Percentiles rank a stretch among this genome's conserved stretches.
These are phyloP conservation scores for Lasioglossum zephyrum DNA, from an alignment of 2,888 invertebrate genomes.

Conservation along the genomic window DNA sequence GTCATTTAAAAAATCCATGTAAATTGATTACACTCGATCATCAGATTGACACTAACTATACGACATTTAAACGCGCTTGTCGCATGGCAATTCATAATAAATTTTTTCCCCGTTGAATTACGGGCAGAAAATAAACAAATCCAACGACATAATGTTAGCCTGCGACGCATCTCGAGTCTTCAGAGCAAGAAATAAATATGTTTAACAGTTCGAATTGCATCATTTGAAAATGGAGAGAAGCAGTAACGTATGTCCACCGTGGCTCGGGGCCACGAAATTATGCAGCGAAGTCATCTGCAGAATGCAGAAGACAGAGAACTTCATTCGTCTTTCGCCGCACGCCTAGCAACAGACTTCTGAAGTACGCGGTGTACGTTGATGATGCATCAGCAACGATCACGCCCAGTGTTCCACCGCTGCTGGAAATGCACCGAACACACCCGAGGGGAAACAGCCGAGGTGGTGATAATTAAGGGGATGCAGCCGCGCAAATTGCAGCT, in stretches of 20 bases:
- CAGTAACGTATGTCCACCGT: background rate
- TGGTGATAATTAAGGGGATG: conserved; percentile 57
- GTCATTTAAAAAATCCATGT: background rate
- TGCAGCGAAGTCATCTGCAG: conserved; percentile 6
- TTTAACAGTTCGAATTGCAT: background rate
- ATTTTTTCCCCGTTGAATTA: background rate
- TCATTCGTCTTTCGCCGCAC: conserved; percentile 18
- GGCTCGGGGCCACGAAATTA: background rate
- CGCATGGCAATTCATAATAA: background rate
- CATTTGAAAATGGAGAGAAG: background rate
- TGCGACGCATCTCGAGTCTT: background rate
- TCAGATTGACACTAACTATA: background rate
- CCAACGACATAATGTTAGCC: background rate
- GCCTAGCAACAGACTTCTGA: conserved; percentile 21
- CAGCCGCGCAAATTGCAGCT: conserved; percentile 21
- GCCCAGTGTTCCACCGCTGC: conserved; percentile 1
- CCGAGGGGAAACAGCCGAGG: conserved; percentile 35
- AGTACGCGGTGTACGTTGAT: background rate
- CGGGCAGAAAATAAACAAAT: background rate
- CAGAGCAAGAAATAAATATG: background rate
- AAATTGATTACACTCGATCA: background rate
- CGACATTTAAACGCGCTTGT: background rate
- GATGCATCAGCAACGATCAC: conserved; percentile 37
- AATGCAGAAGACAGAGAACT: conserved; percentile 3
- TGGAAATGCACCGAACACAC: conserved; percentile 31